Percentiles rank a stretch among this genome's conserved stretches.
Conservation (phyloP, 2,888 invertebrate species). For the Cephus spinipes region DNA sequence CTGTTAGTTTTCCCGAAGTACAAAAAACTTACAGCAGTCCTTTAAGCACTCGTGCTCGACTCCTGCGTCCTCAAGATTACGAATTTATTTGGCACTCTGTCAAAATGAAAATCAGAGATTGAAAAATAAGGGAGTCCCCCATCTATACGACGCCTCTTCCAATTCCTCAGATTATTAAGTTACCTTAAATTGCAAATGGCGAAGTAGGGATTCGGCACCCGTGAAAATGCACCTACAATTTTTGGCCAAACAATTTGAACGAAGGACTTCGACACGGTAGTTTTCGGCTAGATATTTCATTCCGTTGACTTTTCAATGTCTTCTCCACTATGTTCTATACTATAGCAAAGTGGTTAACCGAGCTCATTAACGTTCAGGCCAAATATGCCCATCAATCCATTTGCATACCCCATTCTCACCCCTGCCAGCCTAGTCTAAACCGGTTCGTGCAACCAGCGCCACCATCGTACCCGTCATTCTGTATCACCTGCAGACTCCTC, state of each 20-base stretch:
- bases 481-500: background rate
- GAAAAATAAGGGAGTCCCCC: background rate
- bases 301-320: conserved; percentile 31
- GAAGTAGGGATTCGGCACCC: background rate
- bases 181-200: background rate
- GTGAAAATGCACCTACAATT: conserved; percentile 14
- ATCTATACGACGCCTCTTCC: background rate
- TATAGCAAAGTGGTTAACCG: conserved; percentile 32
- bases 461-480: conserved; percentile 4
- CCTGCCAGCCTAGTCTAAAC: background rate
- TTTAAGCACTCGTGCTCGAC: background rate
- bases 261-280: conserved; percentile 30
- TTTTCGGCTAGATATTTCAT: conserved; percentile 38
- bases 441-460: background rate
- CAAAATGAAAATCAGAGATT: background rate
- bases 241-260: conserved; percentile 37
- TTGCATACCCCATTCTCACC: conserved; percentile 1
- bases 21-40: background rate
- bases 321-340: background rate
- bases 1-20: background rate
- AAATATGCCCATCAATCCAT: conserved; percentile 18
- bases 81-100: background rate
- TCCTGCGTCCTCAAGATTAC: background rate
- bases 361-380: conserved; percentile 40
- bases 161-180: background rate